A percentile compares a stretch with the other conserved stretches of the same genome.
phyloP scores from a whole-genome alignment of 2,888 invertebrate genomes.

The Caenorhabditis angaria region DNA sequence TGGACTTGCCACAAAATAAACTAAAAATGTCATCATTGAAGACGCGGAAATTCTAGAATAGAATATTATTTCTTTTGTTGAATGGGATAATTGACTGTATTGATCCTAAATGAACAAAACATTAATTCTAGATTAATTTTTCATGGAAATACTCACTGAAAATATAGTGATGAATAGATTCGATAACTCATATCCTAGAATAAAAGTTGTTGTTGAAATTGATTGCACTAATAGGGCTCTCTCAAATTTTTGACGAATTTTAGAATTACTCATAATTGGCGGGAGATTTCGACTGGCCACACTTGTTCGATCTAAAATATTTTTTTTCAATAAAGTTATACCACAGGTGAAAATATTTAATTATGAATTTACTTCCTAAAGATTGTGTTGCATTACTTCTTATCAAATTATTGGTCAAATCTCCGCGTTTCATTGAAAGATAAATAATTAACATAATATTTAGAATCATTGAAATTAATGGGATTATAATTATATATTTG shows the following conservation, averaged over 20 bases:
- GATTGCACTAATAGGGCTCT: slow-evolving; percentile 21
- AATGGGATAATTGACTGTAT: slow-evolving; percentile 14
- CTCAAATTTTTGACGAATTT: slow-evolving; percentile 21
- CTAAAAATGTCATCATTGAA: slow-evolving; percentile 18
- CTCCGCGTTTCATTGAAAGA: slow-evolving; percentile 15
- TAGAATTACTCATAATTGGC: slow-evolving; percentile 9
- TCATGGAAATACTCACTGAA: slow-evolving; percentile 10
- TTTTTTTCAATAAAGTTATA: neutral
- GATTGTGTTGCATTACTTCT: neutral
- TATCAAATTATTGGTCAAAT: neutral
- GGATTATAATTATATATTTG: slow-evolving; percentile 21
- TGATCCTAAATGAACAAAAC: slow-evolving; percentile 19
- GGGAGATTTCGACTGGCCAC: neutral
- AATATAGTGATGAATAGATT: slow-evolving; percentile 20
- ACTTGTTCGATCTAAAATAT: slow-evolving; percentile 6
- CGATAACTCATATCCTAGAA: slow-evolving; percentile 21
- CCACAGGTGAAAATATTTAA: neutral
- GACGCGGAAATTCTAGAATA: slow-evolving; percentile 23
- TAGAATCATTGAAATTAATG: slow-evolving; percentile 21
- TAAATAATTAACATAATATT: slow-evolving; percentile 26
- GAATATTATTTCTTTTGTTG: slow-evolving; percentile 17
- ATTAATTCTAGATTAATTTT: neutral
- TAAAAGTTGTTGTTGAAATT: slow-evolving; percentile 24
- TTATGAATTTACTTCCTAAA: neutral
- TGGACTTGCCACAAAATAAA: slow-evolving; percentile 21